Evolutionary conservation across 2,888 invertebrate genomes (phyloP), one percentile per base, ranked within the genome.

Genomic region (Scaeva pyrastri): DNA sequence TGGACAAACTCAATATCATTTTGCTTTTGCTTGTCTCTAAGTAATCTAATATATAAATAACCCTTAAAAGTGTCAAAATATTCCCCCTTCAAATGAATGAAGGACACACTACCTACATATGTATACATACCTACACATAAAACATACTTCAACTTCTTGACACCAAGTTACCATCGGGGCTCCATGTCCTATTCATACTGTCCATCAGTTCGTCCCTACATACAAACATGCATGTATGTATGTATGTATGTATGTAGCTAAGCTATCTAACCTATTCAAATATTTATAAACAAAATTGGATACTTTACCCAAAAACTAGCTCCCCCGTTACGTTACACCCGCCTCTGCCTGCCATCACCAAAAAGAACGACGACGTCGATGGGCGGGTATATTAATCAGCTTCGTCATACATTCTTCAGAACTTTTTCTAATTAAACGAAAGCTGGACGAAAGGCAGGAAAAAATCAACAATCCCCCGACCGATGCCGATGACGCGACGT

Each of bases 281-380:
- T 85, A 85, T 85, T 85, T 85, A 85, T 73, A 58, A 77, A 81
- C 71, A 81, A 81, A 85, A 85, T 81, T 85, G 76, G 85, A 81
- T 85, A 76, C 76, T 19, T 60, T 31, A 19, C n/a, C 76, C 36
- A 66, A 43, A 62, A 64, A 62, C 62, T 43, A 72, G 36, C 11
- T 36, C n/a, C 26, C 3, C 16, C 43, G 2, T 16, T 12, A 26
- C 23, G 4, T 14, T n/a, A n/a, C n/a, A n/a, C n/a, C n/a, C n/a
- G n/a, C n/a, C n/a, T n/a, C n/a, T n/a, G n/a, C n/a, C n/a, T n/a
- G n/a, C n/a, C n/a, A n/a, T n/a, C 43, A 12, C 10, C 62, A 5
- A n/a, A 21, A n/a, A 41, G 11, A 71, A 26, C 7, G 12, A 52
- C 43, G 11, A 2, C 36, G 45, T 52, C 45, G 26, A 26, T 52